Evolutionary conservation across 2,113 vertebrate species (phyloP).

Genomic region (Zingel zingel): DNA sequence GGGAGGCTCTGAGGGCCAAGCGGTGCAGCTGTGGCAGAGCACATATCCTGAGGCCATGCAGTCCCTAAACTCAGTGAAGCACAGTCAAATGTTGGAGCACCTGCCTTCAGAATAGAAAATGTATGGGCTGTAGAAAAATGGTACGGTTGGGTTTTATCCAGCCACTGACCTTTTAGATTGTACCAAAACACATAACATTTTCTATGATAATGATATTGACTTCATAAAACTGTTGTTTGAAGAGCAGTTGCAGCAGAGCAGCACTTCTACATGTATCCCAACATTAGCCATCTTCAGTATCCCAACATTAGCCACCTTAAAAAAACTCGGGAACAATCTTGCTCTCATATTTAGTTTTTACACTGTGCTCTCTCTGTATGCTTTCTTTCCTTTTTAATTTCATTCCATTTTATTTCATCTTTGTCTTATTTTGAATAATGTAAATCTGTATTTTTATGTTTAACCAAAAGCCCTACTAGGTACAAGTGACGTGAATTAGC

Average conservation of each 20-base stretch:
- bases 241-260: background rate
- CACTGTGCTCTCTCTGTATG: too few relatives aligned
- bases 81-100: slow-evolving; percentile 50
- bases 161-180: slow-evolving; percentile 22
- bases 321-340: too few relatives aligned
- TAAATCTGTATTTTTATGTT: too few relatives aligned
- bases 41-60: slow-evolving; percentile 57
- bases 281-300: too few relatives aligned
- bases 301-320: too few relatives aligned
- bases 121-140: slow-evolving; percentile 30
- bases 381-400: too few relatives aligned
- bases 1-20: slow-evolving; percentile 23
- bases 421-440: too few relatives aligned
- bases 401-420: too few relatives aligned
- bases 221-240: background rate
- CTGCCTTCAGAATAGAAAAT: slow-evolving; percentile 46
- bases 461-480: too few relatives aligned
- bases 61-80: slow-evolving; percentile 56
- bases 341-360: too few relatives aligned
- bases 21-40: slow-evolving; percentile 25
- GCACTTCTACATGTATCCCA: background rate
- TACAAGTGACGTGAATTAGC: too few relatives aligned
- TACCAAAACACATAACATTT: slow-evolving; percentile 11
- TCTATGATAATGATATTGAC: background rate
- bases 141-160: slow-evolving; percentile 24